Percentiles rank a stretch among this genome's conserved stretches.
phyloP scores from a whole-genome alignment of 2,113 vertebrate genomes.

The Notechis scutatus region DNA sequence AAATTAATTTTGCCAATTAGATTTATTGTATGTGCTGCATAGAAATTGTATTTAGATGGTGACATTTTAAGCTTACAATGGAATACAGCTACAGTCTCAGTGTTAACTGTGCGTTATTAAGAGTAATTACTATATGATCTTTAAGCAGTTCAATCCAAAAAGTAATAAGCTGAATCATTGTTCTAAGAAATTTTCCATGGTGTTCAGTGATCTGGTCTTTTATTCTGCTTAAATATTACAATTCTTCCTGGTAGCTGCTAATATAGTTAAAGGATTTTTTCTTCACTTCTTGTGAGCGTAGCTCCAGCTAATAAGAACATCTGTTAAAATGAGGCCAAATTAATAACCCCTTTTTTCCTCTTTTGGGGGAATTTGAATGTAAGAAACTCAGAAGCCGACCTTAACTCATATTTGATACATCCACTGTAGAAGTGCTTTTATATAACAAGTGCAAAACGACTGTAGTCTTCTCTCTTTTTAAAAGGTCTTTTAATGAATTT shows the following conservation, averaged over 20 bases:
- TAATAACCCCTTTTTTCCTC: slow-evolving; percentile 28
- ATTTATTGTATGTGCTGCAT: slow-evolving; percentile 75
- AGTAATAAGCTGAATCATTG: slow-evolving; percentile 56
- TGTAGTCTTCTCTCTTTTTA: slow-evolving; percentile 54
- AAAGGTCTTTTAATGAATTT: slow-evolving; percentile 37
- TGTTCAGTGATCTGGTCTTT: slow-evolving; percentile 70
- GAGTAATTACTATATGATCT: slow-evolving; percentile 69
- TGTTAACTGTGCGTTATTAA: slow-evolving; percentile 80
- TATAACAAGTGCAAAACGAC: slow-evolving; percentile 62
- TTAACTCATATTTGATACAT: slow-evolving; percentile 56
- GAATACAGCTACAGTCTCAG: slow-evolving; percentile 78
- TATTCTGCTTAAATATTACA: slow-evolving; percentile 58
- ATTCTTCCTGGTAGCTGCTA: slow-evolving; percentile 62
- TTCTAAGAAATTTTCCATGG: slow-evolving; percentile 55
- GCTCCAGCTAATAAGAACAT: slow-evolving; percentile 18
- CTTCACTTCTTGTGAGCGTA: slow-evolving; percentile 28
- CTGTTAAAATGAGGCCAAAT: slow-evolving; percentile 39
- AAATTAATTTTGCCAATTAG: slow-evolving; percentile 78
- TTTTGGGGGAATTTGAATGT: slow-evolving; percentile 37
- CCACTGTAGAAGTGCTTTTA: slow-evolving; percentile 64
- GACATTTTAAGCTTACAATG: slow-evolving; percentile 77
- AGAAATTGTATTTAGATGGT: slow-evolving; percentile 79
- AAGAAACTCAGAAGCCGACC: slow-evolving; percentile 52
- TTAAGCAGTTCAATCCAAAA: slow-evolving; percentile 55
- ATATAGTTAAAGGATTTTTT: slow-evolving; percentile 43